A percentile compares a stretch with the other conserved stretches of the same genome.
Conservation (phyloP, 2,888 invertebrate species). For the Cerastis rubricosa region DNA sequence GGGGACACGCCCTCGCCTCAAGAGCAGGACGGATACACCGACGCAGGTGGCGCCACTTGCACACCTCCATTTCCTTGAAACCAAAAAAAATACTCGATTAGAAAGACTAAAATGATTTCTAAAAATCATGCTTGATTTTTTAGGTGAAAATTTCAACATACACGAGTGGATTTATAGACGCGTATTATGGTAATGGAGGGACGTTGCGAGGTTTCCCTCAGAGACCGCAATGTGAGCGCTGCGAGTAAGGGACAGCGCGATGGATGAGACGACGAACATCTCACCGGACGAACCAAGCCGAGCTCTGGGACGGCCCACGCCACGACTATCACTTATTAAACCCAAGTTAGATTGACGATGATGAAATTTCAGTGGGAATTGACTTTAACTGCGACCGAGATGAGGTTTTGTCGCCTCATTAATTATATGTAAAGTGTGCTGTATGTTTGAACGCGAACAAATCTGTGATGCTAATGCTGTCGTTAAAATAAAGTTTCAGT, state of each 20-base stretch:
- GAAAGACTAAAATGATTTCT: conserved; percentile 28
- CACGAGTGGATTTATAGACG: conserved; percentile 72
- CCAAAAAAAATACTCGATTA: conserved; percentile 49
- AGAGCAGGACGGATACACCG: conserved; percentile 87
- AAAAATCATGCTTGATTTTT: conserved; percentile 64
- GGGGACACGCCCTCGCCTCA: conserved; percentile 91
- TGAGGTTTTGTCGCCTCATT: conserved; percentile 86
- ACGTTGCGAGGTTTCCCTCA: conserved; percentile 80
- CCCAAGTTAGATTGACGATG: conserved; percentile 89
- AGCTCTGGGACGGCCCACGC: conserved; percentile 86
- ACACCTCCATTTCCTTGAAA: conserved; percentile 59
- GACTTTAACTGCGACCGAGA: conserved; percentile 86
- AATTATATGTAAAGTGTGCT: conserved; percentile 78
- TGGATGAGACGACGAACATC: conserved; percentile 84
- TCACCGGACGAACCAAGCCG: conserved; percentile 83
- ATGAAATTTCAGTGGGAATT: conserved; percentile 90
- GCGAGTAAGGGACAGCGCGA: conserved; percentile 84
- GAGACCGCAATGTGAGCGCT: conserved; percentile 79
- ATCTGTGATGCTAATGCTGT: conserved; percentile 63
- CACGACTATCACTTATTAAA: conserved; percentile 88
- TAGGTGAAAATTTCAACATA: conserved; percentile 41
- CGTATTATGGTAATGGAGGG: conserved; percentile 80
- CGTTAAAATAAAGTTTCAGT: conserved; percentile 57
- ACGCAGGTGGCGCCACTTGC: conserved; percentile 86
- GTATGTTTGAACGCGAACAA: conserved; percentile 68